Percentiles rank a stretch among this genome's conserved stretches.
Evolutionary conservation across 2,888 invertebrate species (phyloP).

Genomic region (Polietes domitor): DNA sequence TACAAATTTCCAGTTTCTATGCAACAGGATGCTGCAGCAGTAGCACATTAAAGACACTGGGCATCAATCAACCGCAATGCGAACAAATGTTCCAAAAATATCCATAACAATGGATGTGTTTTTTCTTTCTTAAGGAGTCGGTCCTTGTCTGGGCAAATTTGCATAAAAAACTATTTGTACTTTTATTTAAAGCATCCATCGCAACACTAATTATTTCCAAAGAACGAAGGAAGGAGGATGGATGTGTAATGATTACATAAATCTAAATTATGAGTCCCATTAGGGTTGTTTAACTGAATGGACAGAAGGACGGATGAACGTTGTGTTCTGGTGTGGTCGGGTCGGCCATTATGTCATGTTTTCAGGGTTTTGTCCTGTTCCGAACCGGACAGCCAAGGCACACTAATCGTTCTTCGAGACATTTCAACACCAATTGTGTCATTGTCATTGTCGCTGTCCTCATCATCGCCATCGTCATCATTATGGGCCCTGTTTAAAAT

Average conservation of each 20-base stretch:
- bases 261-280: slow-evolving; percentile 73
- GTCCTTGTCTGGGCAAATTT: slow-evolving; percentile 47
- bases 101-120: background rate
- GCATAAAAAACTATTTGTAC: slow-evolving; percentile 59
- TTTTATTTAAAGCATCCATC: slow-evolving; percentile 34
- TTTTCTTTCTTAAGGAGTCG: background rate
- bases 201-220: slow-evolving; percentile 30
- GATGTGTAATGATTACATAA: slow-evolving; percentile 70
- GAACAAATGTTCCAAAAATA: slow-evolving; percentile 9
- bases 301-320: slow-evolving; percentile 4
- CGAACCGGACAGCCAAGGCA: background rate
- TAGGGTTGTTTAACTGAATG: slow-evolving; percentile 69
- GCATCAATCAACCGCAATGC: slow-evolving; percentile 57
- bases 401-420: slow-evolving; percentile 18
- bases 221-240: background rate
- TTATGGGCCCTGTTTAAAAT: slow-evolving; percentile 44
- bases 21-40: slow-evolving; percentile 60
- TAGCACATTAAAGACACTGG: slow-evolving; percentile 14
- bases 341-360: slow-evolving; percentile 40
- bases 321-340: slow-evolving; percentile 56
- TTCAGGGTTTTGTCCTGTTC: slow-evolving; percentile 32
- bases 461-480: slow-evolving; percentile 60
- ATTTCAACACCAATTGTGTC: slow-evolving; percentile 63
- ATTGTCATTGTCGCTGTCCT: slow-evolving; percentile 69
- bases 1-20: slow-evolving; percentile 54